Conservation (phyloP, 2,888 invertebrate genomes). For the Drosophila neotestacea region DNA sequence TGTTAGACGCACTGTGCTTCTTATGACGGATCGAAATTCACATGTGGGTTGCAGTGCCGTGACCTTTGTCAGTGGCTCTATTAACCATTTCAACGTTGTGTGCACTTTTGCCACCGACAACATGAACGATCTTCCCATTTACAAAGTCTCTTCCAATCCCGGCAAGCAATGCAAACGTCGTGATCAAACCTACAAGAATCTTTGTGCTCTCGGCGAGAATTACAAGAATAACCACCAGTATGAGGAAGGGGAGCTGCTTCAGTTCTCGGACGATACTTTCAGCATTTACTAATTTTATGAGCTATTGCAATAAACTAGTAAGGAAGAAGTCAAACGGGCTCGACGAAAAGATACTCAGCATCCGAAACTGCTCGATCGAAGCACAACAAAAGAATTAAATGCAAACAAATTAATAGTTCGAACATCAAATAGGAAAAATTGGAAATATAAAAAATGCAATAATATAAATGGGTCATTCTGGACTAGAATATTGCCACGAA, state of each 20-base stretch:
- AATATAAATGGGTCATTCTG: not conserved
- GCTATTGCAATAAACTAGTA: not conserved
- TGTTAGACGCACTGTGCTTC: constrained; percentile 19
- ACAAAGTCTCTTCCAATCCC: constrained; percentile 20
- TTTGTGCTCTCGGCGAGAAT: constrained; percentile 47
- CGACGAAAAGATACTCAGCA: not conserved
- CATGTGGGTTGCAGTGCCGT: constrained; percentile 55
- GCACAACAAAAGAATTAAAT: not conserved
- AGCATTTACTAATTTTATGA: not conserved
- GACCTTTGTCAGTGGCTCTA: not conserved
- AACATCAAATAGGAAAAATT: not conserved
- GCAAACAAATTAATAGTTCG: not conserved
- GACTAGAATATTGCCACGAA: too few relatives aligned
- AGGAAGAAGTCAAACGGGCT: not conserved
- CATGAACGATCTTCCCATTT: constrained; percentile 32
- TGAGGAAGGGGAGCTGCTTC: constrained; percentile 27
- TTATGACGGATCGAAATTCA: constrained; percentile 57
- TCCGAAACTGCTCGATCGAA: not conserved
- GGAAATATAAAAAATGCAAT: not conserved
- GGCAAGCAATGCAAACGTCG: constrained; percentile 26
- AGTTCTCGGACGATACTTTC: not conserved
- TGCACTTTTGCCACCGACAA: constrained; percentile 58
- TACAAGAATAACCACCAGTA: constrained; percentile 31
- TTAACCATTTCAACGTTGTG: constrained; percentile 21
- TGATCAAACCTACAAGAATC: constrained; percentile 30